Evolutionary conservation across 2,797 vertebrate species (phyloP).

Genomic region (Peromyscus eremicus): DNA sequence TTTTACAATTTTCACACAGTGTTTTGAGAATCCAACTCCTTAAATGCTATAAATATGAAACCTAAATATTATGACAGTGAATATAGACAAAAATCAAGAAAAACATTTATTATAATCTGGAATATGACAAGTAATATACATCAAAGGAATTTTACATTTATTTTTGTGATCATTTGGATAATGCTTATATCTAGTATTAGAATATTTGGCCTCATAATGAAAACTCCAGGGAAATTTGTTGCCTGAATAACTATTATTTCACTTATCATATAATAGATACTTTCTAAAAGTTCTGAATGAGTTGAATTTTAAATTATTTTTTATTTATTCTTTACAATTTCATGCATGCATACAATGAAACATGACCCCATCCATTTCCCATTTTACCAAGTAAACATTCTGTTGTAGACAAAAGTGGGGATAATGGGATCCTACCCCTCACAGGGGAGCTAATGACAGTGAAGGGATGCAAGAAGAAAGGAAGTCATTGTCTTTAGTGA

Average conservation of each 20-base stretch:
- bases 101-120: slow-evolving; percentile 7
- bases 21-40: slow-evolving; percentile 17
- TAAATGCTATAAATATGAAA: slow-evolving; percentile 38
- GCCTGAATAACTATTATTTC: not conserved
- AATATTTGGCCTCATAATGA: not conserved
- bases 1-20: not conserved
- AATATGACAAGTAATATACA: slow-evolving; percentile 1
- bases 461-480: not conserved
- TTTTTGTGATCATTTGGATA: slow-evolving; percentile 49
- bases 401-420: not conserved
- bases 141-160: not conserved
- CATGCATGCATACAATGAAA: not conserved
- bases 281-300: slow-evolving; percentile 25
- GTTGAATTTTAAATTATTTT: not conserved
- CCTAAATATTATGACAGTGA: not conserved
- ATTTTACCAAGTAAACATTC: not conserved
- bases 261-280: not conserved
- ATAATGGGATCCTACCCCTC: not conserved
- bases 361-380: not conserved
- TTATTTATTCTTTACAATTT: not conserved
- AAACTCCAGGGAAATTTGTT: not conserved
- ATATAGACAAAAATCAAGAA: not conserved
- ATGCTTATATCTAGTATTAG: not conserved
- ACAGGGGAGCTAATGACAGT: not conserved
- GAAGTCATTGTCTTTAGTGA: not conserved